Percentiles rank a stretch among this genome's conserved stretches.
These are phyloP conservation scores for Trichoplax adhaerens DNA, from an alignment of 37 sponge, comb jelly and placozoan species.

Conservation along the genomic window DNA sequence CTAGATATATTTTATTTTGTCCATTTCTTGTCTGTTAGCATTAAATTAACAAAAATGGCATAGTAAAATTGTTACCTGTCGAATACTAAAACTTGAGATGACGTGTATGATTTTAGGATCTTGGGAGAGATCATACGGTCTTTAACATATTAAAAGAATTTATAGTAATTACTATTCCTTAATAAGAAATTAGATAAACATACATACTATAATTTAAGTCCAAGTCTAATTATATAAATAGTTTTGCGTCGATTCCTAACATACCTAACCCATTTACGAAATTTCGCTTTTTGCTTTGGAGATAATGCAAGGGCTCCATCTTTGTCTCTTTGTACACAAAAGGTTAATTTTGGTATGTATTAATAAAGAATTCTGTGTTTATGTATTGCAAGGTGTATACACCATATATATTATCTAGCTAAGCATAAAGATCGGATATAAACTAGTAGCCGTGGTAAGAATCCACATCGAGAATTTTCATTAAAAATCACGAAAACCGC, in stretches of 20 bases:
- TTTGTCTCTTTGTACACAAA: slow-evolving; percentile 25
- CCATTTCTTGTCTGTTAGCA: neutral
- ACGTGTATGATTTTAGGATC: slow-evolving; percentile 70
- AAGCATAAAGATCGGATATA: no score
- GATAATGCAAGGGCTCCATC: slow-evolving; percentile 63
- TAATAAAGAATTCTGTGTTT: no score
- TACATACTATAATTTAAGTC: neutral
- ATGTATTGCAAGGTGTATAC: no score
- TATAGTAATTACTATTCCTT: neutral
- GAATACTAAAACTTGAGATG: slow-evolving; percentile 63
- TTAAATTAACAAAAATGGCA: neutral
- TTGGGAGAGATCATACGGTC: slow-evolving; percentile 73
- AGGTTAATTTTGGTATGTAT: no score
- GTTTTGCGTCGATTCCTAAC: neutral
- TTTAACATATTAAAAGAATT: slow-evolving; percentile 8
- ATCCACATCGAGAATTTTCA: no score
- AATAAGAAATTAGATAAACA: no score
- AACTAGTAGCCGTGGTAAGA: no score
- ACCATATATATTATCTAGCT: no score
- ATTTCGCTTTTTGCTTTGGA: slow-evolving; percentile 53
- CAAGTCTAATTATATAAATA: neutral
- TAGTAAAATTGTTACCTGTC: slow-evolving; percentile 37
- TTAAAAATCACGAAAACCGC: neutral
- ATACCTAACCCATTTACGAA: slow-evolving; percentile 38
- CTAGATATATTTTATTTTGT: no score